Conservation (phyloP, 2,888 invertebrate genomes). For the Amitus sp. region DNA sequence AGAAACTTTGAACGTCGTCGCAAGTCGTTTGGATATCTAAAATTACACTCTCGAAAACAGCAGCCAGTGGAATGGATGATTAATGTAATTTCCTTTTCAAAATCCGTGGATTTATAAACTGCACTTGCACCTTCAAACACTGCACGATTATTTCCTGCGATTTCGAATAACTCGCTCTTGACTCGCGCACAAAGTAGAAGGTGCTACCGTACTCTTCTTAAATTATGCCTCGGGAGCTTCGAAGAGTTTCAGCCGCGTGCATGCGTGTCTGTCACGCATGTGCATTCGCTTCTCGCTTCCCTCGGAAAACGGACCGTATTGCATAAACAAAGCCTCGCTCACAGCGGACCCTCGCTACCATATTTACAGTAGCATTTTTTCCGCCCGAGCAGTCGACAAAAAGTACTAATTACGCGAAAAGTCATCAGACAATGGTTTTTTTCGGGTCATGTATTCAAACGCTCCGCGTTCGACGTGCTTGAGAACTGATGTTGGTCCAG, state of each 20-base stretch:
- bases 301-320: constrained; percentile 26
- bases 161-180: constrained; percentile 14
- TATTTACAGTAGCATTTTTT: background rate
- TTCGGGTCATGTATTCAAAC: too few relatives aligned
- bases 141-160: background rate
- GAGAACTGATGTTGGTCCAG: constrained; percentile 16
- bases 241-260: constrained; percentile 48
- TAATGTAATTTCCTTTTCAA: constrained; percentile 12
- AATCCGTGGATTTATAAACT: background rate
- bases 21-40: background rate
- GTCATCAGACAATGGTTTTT: too few relatives aligned
- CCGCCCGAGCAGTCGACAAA: background rate
- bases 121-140: constrained; percentile 1
- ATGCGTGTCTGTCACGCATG: constrained; percentile 60
- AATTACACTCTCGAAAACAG: constrained; percentile 9
- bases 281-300: constrained; percentile 51
- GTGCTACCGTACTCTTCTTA: constrained; percentile 24
- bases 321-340: constrained; percentile 9
- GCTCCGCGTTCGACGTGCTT: background rate
- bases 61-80: constrained; percentile 20
- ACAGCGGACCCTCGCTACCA: background rate
- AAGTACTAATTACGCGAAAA: too few relatives aligned
- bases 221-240: constrained; percentile 17
- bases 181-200: constrained; percentile 26
- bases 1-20: background rate